Percentiles rank a stretch among this genome's conserved stretches.
Evolutionary conservation across 1,140 invertebrate species (phyloP).

Genomic region (Proctacanthus coquilletti): DNA sequence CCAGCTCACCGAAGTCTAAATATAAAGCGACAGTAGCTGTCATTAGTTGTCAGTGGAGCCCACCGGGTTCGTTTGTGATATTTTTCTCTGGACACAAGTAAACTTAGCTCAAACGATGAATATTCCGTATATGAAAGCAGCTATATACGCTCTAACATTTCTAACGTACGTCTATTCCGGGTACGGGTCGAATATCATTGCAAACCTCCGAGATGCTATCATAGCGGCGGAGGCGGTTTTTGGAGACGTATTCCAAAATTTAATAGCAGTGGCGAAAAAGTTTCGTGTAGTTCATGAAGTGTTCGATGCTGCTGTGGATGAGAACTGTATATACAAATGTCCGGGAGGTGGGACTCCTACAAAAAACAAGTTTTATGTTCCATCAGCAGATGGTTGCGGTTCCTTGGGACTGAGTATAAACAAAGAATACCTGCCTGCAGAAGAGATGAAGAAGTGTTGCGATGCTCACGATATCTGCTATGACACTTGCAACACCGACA

Average conservation of each 20-base stretch:
- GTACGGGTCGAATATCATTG: constrained; percentile 55
- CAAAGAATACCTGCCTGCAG: constrained; percentile 54
- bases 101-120: no score
- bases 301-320: constrained; percentile 68
- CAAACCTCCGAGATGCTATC: constrained; percentile 60
- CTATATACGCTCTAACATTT: constrained; percentile 59
- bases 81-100: no score
- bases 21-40: no score
- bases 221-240: constrained; percentile 59
- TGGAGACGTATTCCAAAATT: constrained; percentile 55
- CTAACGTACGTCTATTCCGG: constrained; percentile 62
- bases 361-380: constrained; percentile 53
- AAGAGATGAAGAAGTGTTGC: constrained; percentile 71
- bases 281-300: constrained; percentile 64
- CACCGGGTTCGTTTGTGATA: no score
- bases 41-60: no score
- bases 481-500: constrained; percentile 70
- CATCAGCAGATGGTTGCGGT: constrained; percentile 67
- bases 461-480: constrained; percentile 78
- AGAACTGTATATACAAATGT: constrained; percentile 62
- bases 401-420: constrained; percentile 56
- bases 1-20: no score
- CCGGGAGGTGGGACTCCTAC: constrained; percentile 46
- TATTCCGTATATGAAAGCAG: constrained; percentile 54
- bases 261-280: constrained; percentile 57